A percentile compares a stretch with the other conserved stretches of the same genome.
Conservation (phyloP, 2,797 vertebrate genomes). For the Thripadectes ignobilis region DNA sequence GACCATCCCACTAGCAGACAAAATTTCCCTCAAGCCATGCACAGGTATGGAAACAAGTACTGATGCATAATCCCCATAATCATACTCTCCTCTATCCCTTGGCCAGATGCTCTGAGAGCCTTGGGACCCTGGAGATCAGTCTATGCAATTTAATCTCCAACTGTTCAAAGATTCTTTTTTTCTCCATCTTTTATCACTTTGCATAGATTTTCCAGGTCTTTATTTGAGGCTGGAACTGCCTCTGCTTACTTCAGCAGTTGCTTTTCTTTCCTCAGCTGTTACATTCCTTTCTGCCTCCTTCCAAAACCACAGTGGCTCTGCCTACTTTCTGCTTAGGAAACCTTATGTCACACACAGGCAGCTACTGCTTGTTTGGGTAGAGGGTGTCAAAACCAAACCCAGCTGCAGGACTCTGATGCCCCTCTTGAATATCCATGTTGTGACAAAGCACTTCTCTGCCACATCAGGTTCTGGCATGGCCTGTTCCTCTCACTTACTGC, state of each 20-base stretch:
- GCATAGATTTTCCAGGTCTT: background rate
- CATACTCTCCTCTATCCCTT: too few species aligned
- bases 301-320: fast-evolving
- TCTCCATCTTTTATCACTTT: background rate
- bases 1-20: background rate
- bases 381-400: background rate
- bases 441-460: background rate
- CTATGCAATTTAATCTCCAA: background rate
- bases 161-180: background rate
- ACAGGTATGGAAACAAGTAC: background rate
- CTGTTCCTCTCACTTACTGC: background rate
- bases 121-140: fast-evolving
- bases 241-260: background rate
- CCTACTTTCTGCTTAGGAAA: background rate
- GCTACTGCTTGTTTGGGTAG: background rate
- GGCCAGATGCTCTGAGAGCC: background rate
- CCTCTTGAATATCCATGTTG: too few species aligned
- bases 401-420: background rate
- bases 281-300: background rate
- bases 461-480: fast-evolving
- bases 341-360: background rate
- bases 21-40: background rate
- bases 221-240: background rate
- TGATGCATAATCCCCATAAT: background rate
- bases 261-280: background rate